Conservation (phyloP, 1,140 invertebrate genomes). For the Rhagoletis pomonella region DNA sequence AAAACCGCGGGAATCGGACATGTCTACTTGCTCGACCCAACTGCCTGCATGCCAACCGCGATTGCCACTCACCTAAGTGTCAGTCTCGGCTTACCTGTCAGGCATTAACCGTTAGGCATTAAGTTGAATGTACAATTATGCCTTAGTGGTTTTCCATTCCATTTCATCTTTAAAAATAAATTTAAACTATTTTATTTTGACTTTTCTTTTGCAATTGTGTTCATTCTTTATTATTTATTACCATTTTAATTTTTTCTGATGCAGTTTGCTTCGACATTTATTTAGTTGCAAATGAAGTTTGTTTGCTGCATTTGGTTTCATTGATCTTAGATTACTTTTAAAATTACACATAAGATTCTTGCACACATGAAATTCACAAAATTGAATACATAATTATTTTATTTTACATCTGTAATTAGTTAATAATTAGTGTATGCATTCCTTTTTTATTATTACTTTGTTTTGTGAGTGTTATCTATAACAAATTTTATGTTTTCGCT, state of each 20-base stretch:
- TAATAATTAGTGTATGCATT: not conserved
- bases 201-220: constrained; percentile 61
- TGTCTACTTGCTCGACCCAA: too few relatives aligned
- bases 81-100: too few relatives aligned
- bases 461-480: not conserved
- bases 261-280: not conserved
- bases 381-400: not conserved
- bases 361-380: constrained; percentile 52
- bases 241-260: not conserved
- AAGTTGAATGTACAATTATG: too few relatives aligned
- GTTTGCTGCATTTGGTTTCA: constrained; percentile 6
- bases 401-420: constrained; percentile 15
- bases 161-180: too few relatives aligned
- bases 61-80: too few relatives aligned
- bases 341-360: constrained; percentile 52
- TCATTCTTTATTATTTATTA: constrained; percentile 65
- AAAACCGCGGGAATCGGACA: too few relatives aligned
- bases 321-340: not conserved
- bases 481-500: not conserved
- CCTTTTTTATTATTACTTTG: constrained; percentile 1
- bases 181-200: not conserved
- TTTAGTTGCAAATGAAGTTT: not conserved
- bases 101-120: too few relatives aligned
- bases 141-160: too few relatives aligned
- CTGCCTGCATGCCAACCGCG: too few relatives aligned